Percentiles rank a stretch among this genome's conserved stretches.
Evolutionary conservation across 2,888 invertebrate genomes (phyloP).

Genomic region (Drosophila demipolita): DNA sequence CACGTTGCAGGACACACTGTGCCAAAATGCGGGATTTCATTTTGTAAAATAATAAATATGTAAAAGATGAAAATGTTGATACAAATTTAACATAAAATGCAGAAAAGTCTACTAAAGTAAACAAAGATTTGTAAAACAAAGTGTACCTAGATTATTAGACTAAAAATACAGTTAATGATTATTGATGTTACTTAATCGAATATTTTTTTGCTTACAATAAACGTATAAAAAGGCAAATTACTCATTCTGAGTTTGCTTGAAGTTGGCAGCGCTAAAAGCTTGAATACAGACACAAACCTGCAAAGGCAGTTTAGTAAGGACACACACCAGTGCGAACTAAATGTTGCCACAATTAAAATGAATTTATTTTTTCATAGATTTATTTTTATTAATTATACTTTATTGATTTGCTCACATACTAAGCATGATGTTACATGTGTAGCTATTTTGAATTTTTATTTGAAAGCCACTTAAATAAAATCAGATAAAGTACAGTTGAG

Average conservation of each 20-base stretch:
- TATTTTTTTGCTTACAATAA: not conserved
- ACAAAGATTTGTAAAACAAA: not conserved
- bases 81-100: not conserved
- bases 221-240: not conserved
- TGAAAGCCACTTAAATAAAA: not conserved
- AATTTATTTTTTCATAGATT: not conserved
- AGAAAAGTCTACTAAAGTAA: not conserved
- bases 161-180: not conserved
- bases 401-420: not conserved
- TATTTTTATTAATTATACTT: not conserved
- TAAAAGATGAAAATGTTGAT: not conserved
- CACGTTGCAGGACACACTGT: not conserved
- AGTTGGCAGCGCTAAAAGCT: constrained; percentile 1
- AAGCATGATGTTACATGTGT: not conserved
- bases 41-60: not conserved
- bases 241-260: not conserved
- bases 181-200: not conserved
- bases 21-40: not conserved
- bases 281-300: constrained; percentile 5
- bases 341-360: too few species aligned
- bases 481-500: not conserved
- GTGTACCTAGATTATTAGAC: not conserved
- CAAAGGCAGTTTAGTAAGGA: not conserved
- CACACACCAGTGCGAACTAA: not conserved
- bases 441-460: not conserved